These are phyloP conservation scores for Bovichtus diacanthus DNA, from an alignment of 2,797 vertebrate genomes.

Conservation along the genomic window DNA sequence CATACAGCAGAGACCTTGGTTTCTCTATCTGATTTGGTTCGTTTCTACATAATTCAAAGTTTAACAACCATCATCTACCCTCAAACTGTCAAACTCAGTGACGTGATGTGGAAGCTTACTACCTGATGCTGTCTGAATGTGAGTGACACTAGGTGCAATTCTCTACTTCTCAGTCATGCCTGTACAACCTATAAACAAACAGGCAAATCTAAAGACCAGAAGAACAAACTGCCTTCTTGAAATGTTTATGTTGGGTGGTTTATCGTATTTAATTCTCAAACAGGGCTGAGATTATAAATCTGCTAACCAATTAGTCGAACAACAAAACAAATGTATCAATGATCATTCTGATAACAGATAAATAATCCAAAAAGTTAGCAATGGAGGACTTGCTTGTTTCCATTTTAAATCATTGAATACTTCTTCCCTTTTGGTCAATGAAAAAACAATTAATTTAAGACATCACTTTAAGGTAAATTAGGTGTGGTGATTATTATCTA, in stretches of 20 bases:
- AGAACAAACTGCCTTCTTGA: neutral
- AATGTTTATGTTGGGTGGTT: neutral
- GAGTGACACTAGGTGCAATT: conserved; percentile 64
- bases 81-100: conserved; percentile 62
- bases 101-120: conserved; percentile 49
- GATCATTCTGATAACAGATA: neutral
- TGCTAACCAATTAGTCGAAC: neutral
- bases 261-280: neutral
- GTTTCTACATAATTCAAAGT: conserved; percentile 59
- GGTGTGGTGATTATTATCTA: neutral
- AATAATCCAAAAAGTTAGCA: neutral
- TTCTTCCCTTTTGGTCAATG: neutral
- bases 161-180: conserved; percentile 44
- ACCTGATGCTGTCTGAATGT: conserved; percentile 51
- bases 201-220: neutral
- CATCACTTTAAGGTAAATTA: neutral
- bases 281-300: neutral
- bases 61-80: conserved; percentile 58
- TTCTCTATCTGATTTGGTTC: conserved; percentile 52
- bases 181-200: conserved; percentile 31
- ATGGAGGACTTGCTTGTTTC: neutral
- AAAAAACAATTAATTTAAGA: neutral
- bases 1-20: conserved; percentile 29
- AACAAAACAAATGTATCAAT: neutral
- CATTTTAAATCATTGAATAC: neutral